Evolutionary conservation across 1,140 invertebrate genomes (phyloP).

Genomic region (Frieseomelitta varia): DNA sequence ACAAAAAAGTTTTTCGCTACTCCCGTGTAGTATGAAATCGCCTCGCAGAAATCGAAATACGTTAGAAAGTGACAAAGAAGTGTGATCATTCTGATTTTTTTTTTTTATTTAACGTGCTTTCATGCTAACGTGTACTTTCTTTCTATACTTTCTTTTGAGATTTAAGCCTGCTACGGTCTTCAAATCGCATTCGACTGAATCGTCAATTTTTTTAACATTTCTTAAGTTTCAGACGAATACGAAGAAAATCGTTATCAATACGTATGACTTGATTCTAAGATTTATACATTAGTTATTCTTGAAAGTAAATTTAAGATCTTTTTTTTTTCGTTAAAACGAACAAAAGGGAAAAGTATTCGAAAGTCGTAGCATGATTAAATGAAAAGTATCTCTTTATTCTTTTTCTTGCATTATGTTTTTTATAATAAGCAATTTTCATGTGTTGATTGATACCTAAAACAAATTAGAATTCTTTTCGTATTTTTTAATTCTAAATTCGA

Average conservation of each 20-base stretch:
- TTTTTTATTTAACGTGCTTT: background rate
- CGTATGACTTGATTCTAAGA: background rate
- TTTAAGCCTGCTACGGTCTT: background rate
- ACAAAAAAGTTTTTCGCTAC: conserved; percentile 14
- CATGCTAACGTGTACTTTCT: background rate
- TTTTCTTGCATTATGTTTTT: background rate
- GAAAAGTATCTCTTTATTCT: background rate
- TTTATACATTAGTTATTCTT: background rate
- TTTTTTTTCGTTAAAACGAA: background rate
- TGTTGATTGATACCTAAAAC: no score
- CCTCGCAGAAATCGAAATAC: background rate
- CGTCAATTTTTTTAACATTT: background rate
- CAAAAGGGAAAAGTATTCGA: background rate
- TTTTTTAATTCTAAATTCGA: background rate
- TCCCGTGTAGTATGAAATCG: background rate
- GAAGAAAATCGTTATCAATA: background rate
- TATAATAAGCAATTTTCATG: no score
- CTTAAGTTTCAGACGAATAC: background rate
- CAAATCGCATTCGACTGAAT: background rate
- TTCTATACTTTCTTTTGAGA: background rate
- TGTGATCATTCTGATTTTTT: background rate
- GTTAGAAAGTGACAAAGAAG: background rate
- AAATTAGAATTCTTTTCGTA: background rate
- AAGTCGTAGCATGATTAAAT: no score
- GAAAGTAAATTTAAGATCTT: background rate